These are phyloP conservation scores for Ophion obscuratus DNA, from an alignment of 2,888 invertebrate species.

Conservation along the genomic window DNA sequence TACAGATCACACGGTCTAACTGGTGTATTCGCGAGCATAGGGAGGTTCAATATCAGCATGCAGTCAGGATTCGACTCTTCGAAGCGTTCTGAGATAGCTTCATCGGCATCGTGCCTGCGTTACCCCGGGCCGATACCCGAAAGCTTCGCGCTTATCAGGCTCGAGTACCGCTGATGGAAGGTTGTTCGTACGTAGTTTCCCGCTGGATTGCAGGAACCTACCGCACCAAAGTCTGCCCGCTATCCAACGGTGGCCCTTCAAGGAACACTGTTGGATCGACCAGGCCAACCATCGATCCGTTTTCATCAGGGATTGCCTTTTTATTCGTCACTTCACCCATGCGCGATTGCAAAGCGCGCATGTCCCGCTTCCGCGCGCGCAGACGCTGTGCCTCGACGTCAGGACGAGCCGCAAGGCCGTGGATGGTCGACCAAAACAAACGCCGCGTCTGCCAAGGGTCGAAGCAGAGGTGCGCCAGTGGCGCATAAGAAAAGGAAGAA, in stretches of 20 bases:
- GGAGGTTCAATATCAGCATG: background rate
- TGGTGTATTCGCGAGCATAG: background rate
- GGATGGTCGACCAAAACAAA: slow-evolving; percentile 71
- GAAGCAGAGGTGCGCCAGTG: slow-evolving; percentile 64
- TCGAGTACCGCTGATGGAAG: slow-evolving; percentile 1
- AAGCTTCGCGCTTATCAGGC: slow-evolving; percentile 5
- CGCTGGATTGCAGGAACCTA: slow-evolving; percentile 12
- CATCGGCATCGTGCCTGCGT: background rate
- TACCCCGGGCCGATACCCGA: slow-evolving; percentile 18
- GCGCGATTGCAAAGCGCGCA: slow-evolving; percentile 60
- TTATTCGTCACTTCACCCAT: slow-evolving; percentile 29
- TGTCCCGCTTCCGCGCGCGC: slow-evolving; percentile 53
- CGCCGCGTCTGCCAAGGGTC: slow-evolving; percentile 55
- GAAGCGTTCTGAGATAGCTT: background rate
- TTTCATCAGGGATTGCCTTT: slow-evolving; percentile 5
- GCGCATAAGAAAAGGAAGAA: slow-evolving; percentile 21
- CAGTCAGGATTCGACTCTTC: slow-evolving; percentile 18
- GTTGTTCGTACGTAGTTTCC: too few relatives aligned
- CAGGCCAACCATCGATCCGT: slow-evolving; percentile 65
- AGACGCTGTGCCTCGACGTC: slow-evolving; percentile 13
- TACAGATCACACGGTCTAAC: too few relatives aligned
- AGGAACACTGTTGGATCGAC: slow-evolving; percentile 45
- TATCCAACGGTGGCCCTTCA: background rate
- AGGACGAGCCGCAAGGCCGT: slow-evolving; percentile 58
- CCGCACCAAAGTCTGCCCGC: slow-evolving; percentile 20